A percentile compares a stretch with the other conserved stretches of the same genome.
Conservation (phyloP, 2,797 vertebrate species). For the Thaleichthys pacificus region DNA sequence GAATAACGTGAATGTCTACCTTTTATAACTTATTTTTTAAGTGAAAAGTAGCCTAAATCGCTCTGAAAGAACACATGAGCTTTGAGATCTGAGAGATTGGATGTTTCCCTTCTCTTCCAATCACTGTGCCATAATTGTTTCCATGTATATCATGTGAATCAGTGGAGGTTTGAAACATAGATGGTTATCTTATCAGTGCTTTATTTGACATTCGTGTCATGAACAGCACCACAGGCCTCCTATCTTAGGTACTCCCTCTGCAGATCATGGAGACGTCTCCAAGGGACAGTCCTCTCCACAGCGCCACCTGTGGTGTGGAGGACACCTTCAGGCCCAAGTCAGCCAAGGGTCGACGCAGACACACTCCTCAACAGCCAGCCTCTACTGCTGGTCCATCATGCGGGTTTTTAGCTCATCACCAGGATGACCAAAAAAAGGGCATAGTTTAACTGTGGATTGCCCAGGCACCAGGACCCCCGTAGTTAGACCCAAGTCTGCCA, state of each 20-base stretch:
- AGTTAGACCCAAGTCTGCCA: background rate
- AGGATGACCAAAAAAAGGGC: background rate
- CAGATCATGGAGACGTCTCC: slow-evolving; percentile 7
- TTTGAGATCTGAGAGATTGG: too few relatives aligned
- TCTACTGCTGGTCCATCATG: background rate
- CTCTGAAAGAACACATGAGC: too few relatives aligned
- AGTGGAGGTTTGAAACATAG: background rate
- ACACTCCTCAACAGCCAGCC: background rate
- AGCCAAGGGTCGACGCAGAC: slow-evolving; percentile 1
- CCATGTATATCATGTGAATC: background rate
- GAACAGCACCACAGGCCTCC: background rate
- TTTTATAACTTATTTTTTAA: background rate
- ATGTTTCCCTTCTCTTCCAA: too few relatives aligned
- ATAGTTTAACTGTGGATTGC: background rate
- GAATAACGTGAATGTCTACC: too few relatives aligned
- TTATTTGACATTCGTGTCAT: background rate
- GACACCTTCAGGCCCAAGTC: slow-evolving; percentile 30
- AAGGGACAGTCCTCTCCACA: background rate
- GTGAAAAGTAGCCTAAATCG: background rate
- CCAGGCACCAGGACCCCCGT: background rate
- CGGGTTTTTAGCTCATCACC: background rate
- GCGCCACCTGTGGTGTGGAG: slow-evolving; percentile 15
- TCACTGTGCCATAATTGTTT: background rate
- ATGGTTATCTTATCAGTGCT: slow-evolving; percentile 6
- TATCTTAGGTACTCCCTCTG: background rate